Evolutionary conservation across 2,113 vertebrate genomes (phyloP), one percentile per base, ranked within the genome.

Genomic region (Periophthalmus modestus): DNA sequence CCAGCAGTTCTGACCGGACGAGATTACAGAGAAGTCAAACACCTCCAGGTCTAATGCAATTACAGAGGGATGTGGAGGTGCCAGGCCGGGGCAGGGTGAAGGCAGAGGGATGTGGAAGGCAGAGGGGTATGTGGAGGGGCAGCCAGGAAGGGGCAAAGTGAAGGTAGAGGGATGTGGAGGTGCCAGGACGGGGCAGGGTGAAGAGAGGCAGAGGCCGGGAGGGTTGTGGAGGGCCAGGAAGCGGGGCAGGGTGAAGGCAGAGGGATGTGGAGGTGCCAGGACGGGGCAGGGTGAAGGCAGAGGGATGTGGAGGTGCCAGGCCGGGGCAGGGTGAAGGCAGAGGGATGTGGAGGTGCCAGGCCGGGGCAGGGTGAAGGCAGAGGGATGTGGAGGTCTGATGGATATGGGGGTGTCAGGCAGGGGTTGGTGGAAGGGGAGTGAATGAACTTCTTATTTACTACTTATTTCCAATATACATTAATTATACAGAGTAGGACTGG

Each of bases 1-100:
- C 52, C 7, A 34, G 58, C 52, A 66, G 68, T 33, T 15, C 47
- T 7, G 68, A 54, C 66, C 24, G 70, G 85, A 84, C 72, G 16
- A 59, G 79, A 74, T 91, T 87, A 88, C 72, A 7, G 69, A 77
- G 73, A 74, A 28, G 75, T 77, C 83, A 23, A 7, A 55, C 55
- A 85, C 78, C 73, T 76, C 43, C 19, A 36, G 67, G 66, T 74
- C 82, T 84, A 83, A 86, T 80, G 48, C 71, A 19, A 43, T 87
- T 82, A 86, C 75, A 21, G 14, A 67, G 33, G 2, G 18, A 71
- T 72, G 83, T 82, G 13, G 12, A 68, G 7, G 21, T 36, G 67
- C 50, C 73, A 46, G 12, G 24, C 2, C 47, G 19, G 28, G 15
- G 10, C 21, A 1, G 3, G n/a, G n/a, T n/a, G n/a, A 28, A 28